A percentile compares a stretch with the other conserved stretches of the same genome.
Evolutionary conservation across 2,113 vertebrate species (phyloP).

Genomic region (Marmota flaviventris): DNA sequence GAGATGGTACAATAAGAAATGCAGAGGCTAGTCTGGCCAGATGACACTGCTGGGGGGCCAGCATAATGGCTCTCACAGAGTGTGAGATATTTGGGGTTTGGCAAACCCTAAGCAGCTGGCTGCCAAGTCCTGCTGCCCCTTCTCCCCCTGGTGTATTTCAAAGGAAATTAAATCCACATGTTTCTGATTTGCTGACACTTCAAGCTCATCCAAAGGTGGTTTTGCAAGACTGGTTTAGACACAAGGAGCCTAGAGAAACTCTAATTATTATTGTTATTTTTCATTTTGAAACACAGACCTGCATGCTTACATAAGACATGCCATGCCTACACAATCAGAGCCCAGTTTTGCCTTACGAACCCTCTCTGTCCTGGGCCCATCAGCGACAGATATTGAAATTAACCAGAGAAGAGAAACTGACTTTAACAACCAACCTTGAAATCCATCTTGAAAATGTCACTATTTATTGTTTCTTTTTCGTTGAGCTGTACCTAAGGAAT

Average conservation of each 20-base stretch:
- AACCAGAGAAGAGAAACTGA: not conserved
- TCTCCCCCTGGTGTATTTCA: conserved; percentile 64
- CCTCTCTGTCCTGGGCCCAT: not conserved
- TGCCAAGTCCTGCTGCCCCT: conserved; percentile 67
- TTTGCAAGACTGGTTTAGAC: conserved; percentile 82
- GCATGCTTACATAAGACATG: conserved; percentile 64
- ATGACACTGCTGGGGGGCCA: not conserved
- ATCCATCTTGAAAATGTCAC: not conserved
- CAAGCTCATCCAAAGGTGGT: conserved; percentile 75
- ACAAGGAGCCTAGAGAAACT: conserved; percentile 60
- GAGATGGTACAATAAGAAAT: not conserved
- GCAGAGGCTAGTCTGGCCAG: not conserved
- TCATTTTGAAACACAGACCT: conserved; percentile 78
- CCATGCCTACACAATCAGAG: not conserved
- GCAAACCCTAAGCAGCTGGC: conserved; percentile 42
- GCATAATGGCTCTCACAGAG: not conserved
- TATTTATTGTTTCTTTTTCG: not conserved
- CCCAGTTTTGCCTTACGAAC: not conserved
- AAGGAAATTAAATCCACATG: conserved; percentile 82
- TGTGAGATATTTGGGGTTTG: conserved; percentile 73
- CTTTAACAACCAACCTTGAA: not conserved
- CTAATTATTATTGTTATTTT: conserved; percentile 71
- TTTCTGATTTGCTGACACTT: conserved; percentile 76
- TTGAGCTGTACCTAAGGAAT: not conserved
- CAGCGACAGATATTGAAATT: not conserved